Conservation (phyloP, 64 coral and sea anemone genomes). For the Pachyseris speciosa region DNA sequence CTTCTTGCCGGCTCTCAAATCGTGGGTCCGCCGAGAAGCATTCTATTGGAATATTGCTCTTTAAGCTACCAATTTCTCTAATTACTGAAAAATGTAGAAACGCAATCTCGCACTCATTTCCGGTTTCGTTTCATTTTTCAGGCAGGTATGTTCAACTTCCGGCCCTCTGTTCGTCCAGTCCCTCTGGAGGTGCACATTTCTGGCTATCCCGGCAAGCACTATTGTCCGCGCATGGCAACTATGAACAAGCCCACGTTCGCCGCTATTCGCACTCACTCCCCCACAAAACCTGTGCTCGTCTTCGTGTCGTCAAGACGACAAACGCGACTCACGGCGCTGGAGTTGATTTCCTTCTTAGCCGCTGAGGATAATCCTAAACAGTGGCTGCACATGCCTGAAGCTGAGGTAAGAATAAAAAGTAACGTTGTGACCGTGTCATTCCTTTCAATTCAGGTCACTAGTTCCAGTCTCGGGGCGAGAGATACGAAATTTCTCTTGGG, state of each 20-base stretch:
- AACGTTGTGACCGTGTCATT: neutral
- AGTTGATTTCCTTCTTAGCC: slow-evolving; percentile 91
- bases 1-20: too few relatives aligned
- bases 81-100: too few relatives aligned
- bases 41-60: too few relatives aligned
- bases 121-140: slow-evolving; percentile 11
- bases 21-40: too few relatives aligned
- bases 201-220: slow-evolving; percentile 97
- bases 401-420: slow-evolving; percentile 74
- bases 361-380: slow-evolving; percentile 93
- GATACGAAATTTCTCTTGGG: too few relatives aligned
- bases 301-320: slow-evolving; percentile 98
- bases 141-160: slow-evolving; percentile 99
- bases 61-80: too few relatives aligned
- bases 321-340: slow-evolving; percentile 92
- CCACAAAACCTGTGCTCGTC: slow-evolving; percentile 84
- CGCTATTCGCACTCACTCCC: slow-evolving; percentile 94
- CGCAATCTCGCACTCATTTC: too few relatives aligned
- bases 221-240: slow-evolving; percentile 98
- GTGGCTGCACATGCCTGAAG: slow-evolving; percentile 99
- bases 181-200: slow-evolving; percentile 96
- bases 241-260: slow-evolving; percentile 99
- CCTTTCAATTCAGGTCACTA: too few relatives aligned
- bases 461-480: too few relatives aligned
- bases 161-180: slow-evolving; percentile 95